Conservation (phyloP, 2,888 invertebrate genomes). For the Rhingia rostrata region DNA sequence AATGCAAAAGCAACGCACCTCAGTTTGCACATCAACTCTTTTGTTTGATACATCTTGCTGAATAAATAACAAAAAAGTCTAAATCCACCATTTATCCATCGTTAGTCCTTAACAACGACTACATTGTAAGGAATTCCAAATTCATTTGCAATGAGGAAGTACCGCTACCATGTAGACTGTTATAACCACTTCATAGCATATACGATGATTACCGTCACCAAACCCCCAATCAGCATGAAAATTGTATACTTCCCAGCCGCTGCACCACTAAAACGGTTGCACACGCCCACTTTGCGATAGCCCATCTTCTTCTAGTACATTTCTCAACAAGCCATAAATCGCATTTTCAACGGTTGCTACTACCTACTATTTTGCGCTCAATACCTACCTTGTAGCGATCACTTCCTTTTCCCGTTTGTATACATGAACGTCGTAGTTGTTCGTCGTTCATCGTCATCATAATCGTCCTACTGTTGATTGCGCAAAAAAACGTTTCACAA, state of each 20-base stretch:
- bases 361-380: slow-evolving; percentile 51
- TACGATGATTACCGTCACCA: slow-evolving; percentile 21
- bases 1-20: too few species aligned
- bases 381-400: slow-evolving; percentile 51
- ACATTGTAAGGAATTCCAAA: neutral
- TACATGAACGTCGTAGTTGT: slow-evolving; percentile 7
- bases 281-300: slow-evolving; percentile 47
- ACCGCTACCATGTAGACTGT: slow-evolving; percentile 15
- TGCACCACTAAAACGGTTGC: neutral
- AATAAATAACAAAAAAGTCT: neutral
- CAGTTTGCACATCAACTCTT: slow-evolving; percentile 20
- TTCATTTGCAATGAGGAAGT: slow-evolving; percentile 7
- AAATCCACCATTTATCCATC: neutral
- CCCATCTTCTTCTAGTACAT: slow-evolving; percentile 53
- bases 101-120: neutral
- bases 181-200: neutral
- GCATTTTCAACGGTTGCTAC: slow-evolving; percentile 69
- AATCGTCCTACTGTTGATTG: slow-evolving; percentile 56
- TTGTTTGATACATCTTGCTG: neutral
- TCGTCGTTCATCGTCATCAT: slow-evolving; percentile 28
- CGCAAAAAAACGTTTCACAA: slow-evolving; percentile 64
- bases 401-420: slow-evolving; percentile 51
- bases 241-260: slow-evolving; percentile 23
- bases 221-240: slow-evolving; percentile 45
- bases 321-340: slow-evolving; percentile 68